Percentiles rank a stretch among this genome's conserved stretches.
Evolutionary conservation across 1,140 invertebrate species (phyloP).

Genomic region (Nomia melanderi): DNA sequence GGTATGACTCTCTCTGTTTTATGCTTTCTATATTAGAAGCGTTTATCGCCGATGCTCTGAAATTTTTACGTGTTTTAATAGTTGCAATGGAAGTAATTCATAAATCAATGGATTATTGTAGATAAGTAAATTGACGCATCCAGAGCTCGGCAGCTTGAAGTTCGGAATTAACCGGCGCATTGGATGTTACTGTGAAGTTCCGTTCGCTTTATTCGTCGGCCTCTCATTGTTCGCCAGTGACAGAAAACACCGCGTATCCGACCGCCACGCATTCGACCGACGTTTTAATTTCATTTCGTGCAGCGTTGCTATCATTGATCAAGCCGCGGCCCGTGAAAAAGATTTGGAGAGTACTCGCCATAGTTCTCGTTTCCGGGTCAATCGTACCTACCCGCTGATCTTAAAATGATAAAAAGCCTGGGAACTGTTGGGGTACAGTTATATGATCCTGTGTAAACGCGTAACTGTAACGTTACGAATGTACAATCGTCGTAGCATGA

Average conservation of each 20-base stretch:
- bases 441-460: slow-evolving; percentile 45
- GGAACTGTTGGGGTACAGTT: slow-evolving; percentile 65
- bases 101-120: too few species aligned
- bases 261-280: neutral
- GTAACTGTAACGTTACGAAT: slow-evolving; percentile 65
- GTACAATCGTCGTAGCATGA: slow-evolving; percentile 20
- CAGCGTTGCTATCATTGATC: neutral
- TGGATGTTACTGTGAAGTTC: too few species aligned
- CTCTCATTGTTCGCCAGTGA: neutral
- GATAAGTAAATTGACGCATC: too few species aligned
- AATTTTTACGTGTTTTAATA: too few species aligned
- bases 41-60: too few species aligned
- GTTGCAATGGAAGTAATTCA: too few species aligned
- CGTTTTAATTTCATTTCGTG: slow-evolving; percentile 10
- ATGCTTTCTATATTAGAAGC: too few species aligned
- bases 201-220: too few species aligned
- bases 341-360: slow-evolving; percentile 11
- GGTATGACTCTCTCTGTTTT: too few species aligned
- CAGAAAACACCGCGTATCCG: neutral
- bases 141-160: too few species aligned
- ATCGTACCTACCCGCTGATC: slow-evolving; percentile 39
- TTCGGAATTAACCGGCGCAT: too few species aligned
- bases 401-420: slow-evolving; percentile 58
- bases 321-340: slow-evolving; percentile 2
- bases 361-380: slow-evolving; percentile 44